Base-by-base conservation (phyloP, 1,140 invertebrate species). In the Euwallacea similis region DNA sequence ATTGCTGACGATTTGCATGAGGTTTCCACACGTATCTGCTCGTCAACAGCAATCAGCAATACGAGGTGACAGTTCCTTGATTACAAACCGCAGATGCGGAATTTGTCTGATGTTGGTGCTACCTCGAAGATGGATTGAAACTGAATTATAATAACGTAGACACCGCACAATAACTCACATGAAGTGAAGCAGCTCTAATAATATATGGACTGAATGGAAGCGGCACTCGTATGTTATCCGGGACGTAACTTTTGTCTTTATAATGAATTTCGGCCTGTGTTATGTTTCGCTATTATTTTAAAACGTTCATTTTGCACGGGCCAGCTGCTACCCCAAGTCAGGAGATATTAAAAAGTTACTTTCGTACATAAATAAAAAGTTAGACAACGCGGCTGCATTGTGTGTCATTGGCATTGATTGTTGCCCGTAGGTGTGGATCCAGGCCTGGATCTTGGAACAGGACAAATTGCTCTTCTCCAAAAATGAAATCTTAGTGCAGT, bases 271-370 rank as follows among this genome's bases (percentile, higher is more conserved):
- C 43, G 55, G 69, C 58, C 54, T 41, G 63, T 59, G 54, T 59
- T 71, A 65, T 64, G 16, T 50, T 33, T 21, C 61, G 61, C 69
- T 66, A 65, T 71, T 71, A 71, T 71, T 71, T 71, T 71, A 71
- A 71, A 65, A 71, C 46, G 69, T 71, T 71, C 69, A 71, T 71
- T 71, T 71, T 60, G 62, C 55, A 56, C 33, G 56, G 41, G 42
- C 53, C 69, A 71, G 59, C 69, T 71, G 69, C 69, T 71, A 59
- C 69, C 55, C 56, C 62, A 64, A 42, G 69, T 58, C 61, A 16
- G 50, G 60, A 71, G 58, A 71, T 71, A 71, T 71, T 71, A 71
- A 71, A 71, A 71, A 71, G 69, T 71, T 53, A 62, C 59, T 69
- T 62, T 41, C 42, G 43, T 62, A 69, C 67, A 69, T 69, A 62